These are phyloP conservation scores for Euplexia lucipara DNA, from an alignment of 2,888 invertebrate species.

Conservation along the genomic window DNA sequence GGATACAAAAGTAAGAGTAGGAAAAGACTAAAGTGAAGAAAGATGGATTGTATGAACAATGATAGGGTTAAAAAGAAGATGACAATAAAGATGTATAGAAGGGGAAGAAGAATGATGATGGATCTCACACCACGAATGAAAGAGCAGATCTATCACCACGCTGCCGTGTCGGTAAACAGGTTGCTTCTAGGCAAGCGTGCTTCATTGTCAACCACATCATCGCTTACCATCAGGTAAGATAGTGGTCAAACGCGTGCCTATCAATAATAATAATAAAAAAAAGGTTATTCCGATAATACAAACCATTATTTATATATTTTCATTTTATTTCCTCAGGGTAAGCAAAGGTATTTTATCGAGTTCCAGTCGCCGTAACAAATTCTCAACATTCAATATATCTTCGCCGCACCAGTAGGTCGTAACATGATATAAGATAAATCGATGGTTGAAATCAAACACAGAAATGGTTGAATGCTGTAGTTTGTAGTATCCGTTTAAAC, in stretches of 20 bases:
- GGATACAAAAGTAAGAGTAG: too few species aligned
- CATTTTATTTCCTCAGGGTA: constrained; percentile 44
- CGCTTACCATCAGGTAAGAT: too few species aligned
- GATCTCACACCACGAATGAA: too few species aligned
- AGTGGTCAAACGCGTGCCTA: too few species aligned
- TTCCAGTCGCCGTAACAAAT: constrained; percentile 47
- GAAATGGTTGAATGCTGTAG: constrained; percentile 8
- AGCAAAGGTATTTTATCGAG: constrained; percentile 49
- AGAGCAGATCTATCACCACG: constrained; percentile 1
- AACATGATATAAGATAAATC: constrained; percentile 54
- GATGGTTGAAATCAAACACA: constrained; percentile 47
- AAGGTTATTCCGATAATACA: constrained; percentile 22
- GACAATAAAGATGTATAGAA: too few species aligned
- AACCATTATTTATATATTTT: constrained; percentile 46
- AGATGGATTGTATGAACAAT: too few species aligned
- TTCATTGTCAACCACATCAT: too few species aligned
- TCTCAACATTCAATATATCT: constrained; percentile 53
- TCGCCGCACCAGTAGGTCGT: constrained; percentile 45
- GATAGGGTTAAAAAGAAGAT: too few species aligned
- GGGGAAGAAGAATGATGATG: too few species aligned
- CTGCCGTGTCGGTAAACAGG: background rate
- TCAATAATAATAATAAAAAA: too few species aligned
- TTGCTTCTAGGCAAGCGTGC: too few species aligned
- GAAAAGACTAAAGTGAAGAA: too few species aligned
- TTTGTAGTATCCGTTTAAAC: constrained; percentile 6